Evolutionary conservation across 2,888 invertebrate genomes (phyloP).

Genomic region (Ferrisia virgata): DNA sequence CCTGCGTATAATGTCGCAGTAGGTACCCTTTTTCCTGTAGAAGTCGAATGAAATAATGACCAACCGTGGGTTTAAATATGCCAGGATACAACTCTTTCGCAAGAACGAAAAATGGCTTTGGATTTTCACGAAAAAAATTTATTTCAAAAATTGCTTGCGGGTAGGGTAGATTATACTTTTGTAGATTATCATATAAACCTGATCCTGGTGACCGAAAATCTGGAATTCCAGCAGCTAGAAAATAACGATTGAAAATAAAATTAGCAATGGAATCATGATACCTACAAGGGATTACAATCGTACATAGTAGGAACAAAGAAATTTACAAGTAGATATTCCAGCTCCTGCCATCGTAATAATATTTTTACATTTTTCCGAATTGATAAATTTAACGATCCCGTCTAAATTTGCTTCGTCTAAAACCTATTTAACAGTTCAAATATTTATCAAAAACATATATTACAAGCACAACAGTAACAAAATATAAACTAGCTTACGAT

Average conservation of each 20-base stretch:
- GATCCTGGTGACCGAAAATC: conserved; percentile 92
- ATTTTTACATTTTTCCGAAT: conserved; percentile 43
- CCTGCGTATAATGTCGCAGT: conserved; percentile 50
- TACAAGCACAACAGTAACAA: not conserved
- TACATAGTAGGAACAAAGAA: too few relatives aligned
- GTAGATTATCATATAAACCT: conserved; percentile 86
- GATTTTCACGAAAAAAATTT: conserved; percentile 80
- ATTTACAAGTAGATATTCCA: conserved; percentile 92
- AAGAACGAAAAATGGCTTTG: conserved; percentile 86
- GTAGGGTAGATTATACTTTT: conserved; percentile 85
- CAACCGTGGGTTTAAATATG: conserved; percentile 79
- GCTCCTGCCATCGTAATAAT: conserved; percentile 93
- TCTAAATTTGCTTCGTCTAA: conserved; percentile 38
- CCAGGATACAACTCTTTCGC: conserved; percentile 88
- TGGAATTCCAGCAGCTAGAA: conserved; percentile 88
- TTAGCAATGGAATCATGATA: not conserved
- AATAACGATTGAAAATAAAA: not conserved
- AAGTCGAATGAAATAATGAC: conserved; percentile 86
- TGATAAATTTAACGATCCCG: conserved; percentile 38
- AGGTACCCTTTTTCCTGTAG: conserved; percentile 71
- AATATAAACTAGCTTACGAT: not conserved
- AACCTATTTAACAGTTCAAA: not conserved
- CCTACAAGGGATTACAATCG: too few relatives aligned
- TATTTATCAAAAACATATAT: not conserved
- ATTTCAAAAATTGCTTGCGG: conserved; percentile 92